Base-by-base conservation (phyloP, 2,888 invertebrate genomes). In the Hetaerina titia region DNA sequence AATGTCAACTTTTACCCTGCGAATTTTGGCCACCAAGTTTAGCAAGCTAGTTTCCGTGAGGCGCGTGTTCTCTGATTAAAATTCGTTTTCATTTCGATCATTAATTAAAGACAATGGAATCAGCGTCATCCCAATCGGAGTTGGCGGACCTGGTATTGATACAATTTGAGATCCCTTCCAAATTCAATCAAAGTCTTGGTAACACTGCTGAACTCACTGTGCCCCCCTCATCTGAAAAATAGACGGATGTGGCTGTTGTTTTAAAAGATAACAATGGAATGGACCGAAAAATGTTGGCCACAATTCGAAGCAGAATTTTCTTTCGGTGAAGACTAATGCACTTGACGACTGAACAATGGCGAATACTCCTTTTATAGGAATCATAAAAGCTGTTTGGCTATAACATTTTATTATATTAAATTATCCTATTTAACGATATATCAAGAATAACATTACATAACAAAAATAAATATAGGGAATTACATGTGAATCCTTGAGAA, bases 61-160 rank as follows among this genome's bases (percentile, higher is more conserved):
- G 74, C 31, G 4, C 11, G 8, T n/a, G 69, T 19, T n/a, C n/a
- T n/a, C 11, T 81, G 74, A 81, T 81, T 81, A 31, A 31, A 81
- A 81, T 81, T 81, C 74, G 74, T 81, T 81, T 22, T 81, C 74
- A 11, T 81, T 25, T 25, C 31, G 25, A 11, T 25, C 25, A 81
- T 81, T 25, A 81, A 81, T 81, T 81, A 25, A 81, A 81, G 74
- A 81, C 74, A 81, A 81, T 81, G 74, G 25, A 81, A 81, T 81
- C 74, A 81, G 25, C 74, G 25, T 31, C 25, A 81, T 81, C 6
- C 6, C 74, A 81, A 81, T 81, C 9, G 31, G 74, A 25, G 25
- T 15, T 13, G 74, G 74, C 25, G 74, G 74, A 25, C 69, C 69
- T 22, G 7, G 74, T 31, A 9, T 25, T 81, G 31, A 81, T 81